Percentiles rank a stretch among this genome's conserved stretches.
phyloP scores from a whole-genome alignment of 2,797 vertebrate species.

The Rhinella marina region DNA sequence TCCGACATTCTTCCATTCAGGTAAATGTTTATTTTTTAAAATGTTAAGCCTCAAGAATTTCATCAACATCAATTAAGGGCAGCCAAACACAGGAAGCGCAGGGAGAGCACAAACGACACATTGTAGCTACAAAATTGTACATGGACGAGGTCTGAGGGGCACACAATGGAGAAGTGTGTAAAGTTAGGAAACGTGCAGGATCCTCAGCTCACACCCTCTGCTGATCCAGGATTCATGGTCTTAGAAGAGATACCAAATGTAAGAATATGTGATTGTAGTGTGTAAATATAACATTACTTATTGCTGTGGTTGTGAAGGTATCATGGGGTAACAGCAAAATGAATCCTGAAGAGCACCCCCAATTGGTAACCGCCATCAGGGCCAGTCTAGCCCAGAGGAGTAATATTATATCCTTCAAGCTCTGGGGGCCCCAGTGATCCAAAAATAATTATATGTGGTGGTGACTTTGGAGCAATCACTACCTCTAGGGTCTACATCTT shows the following conservation, averaged over 20 bases:
- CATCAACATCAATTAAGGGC: conserved; percentile 3
- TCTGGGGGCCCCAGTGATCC: too few relatives aligned
- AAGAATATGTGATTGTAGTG: background rate
- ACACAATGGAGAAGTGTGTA: background rate
- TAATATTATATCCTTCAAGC: too few relatives aligned
- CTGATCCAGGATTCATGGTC: background rate
- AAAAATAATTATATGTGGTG: too few relatives aligned
- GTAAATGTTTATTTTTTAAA: conserved; percentile 30
- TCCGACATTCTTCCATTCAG: background rate
- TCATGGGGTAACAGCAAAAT: too few relatives aligned
- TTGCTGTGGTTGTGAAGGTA: too few relatives aligned
- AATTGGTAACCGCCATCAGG: too few relatives aligned
- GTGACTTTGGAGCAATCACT: too few relatives aligned
- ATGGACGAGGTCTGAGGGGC: background rate
- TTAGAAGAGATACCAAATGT: background rate
- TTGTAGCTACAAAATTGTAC: background rate
- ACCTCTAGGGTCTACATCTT: too few relatives aligned
- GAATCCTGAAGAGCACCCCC: too few relatives aligned
- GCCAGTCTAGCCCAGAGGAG: too few relatives aligned
- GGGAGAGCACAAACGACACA: conserved; percentile 6
- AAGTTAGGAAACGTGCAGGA: background rate
- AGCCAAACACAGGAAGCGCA: background rate
- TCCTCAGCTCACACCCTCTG: background rate
- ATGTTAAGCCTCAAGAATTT: conserved; percentile 26
- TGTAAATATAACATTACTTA: too few relatives aligned